Evolutionary conservation across 2,888 invertebrate species (phyloP), one percentile per base, ranked within the genome.

Genomic region (Orthonevra nobilis): DNA sequence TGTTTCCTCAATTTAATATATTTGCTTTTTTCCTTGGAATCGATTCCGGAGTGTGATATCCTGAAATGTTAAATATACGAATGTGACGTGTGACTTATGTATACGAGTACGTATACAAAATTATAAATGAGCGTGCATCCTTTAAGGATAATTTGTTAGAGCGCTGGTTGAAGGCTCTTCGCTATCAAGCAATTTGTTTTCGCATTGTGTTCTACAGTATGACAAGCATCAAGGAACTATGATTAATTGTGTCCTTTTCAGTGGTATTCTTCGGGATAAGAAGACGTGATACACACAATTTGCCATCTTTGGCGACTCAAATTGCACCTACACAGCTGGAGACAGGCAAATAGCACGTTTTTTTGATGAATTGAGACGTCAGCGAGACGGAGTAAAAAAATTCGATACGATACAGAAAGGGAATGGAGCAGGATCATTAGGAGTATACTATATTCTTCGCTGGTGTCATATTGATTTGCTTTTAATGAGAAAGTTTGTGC

Each of bases 41-140:
- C n/a, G n/a, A n/a, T n/a, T n/a, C n/a, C n/a, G n/a, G n/a, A n/a
- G 30, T 14, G 61, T 56, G 56, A 75, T 75, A 69, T 75, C 56
- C 68, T 54, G 32, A 23, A 17, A 56, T 63, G 6, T 38, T 12
- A 38, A 48, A 48, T 38, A 28, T 48, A 19, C 56, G 40, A 48
- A 40, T 69, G 19, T 52, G 44, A 14, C 52, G 23, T 12, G 28
- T 46, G 40, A 19, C 23, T 38, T 44, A 40, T 30, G 44, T 20
- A 12, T 42, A 12, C 15, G n/a, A n/a, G n/a, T n/a, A n/a, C n/a
- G n/a, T n/a, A n/a, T n/a, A n/a, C n/a, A n/a, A n/a, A n/a, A n/a
- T 17, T 36, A n/a, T 4, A 30, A 23, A 14, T n/a, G 10, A 15
- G 3, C 42, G 23, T 30, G 10, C 64, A 32, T 48, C 46, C 44